Evolutionary conservation across 1,140 invertebrate genomes (phyloP), one percentile per base, ranked within the genome.

Genomic region (Lasioglossum baleicum): DNA sequence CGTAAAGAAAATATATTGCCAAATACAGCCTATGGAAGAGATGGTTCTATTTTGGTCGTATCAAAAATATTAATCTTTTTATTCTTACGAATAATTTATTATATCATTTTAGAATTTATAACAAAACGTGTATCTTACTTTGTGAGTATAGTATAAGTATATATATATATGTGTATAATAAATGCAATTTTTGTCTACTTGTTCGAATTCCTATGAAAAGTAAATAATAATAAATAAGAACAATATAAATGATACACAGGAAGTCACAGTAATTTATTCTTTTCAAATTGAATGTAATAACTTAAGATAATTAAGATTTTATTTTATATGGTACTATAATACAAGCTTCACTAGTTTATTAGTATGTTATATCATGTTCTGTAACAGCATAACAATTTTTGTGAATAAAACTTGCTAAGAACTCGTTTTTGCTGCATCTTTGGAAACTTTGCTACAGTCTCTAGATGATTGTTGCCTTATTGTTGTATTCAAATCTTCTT

Each of bases 401-500:
- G 70, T 64, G 20, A 75, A 64, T 20, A 78, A n/a, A 40, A 74
- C 44, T 60, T 51, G 53, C 67, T 86, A 85, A 70, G 66, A 48
- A 58, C 22, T 80, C 61, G 70, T 80, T 53, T 40, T 85, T 65
- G 40, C 72, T 72, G 75, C 83, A 60, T 53, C 13, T 70, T 51
- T 68, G 31, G 61, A 20, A 64, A 64, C 17, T 15, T 81, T 70
- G 26, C 7, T 78, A 61, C 67, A 79, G 35, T 58, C 82, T 85
- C 26, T 35, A 48, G 70, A 44, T 26, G 83, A 87, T 42, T 68
- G 78, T 76, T 87, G 78, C 26, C 61, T 79, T 60, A 92, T 60
- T 20, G 89, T 81, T 35, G 88, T 86, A 81, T 95, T 96, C 56
- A 96, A 87, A 60, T 95, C 94, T 85, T 94, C 94, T 93, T 97